Evolutionary conservation across 2,888 invertebrate species (phyloP), one percentile per base, ranked within the genome.

Genomic region (Lobophora halterata): DNA sequence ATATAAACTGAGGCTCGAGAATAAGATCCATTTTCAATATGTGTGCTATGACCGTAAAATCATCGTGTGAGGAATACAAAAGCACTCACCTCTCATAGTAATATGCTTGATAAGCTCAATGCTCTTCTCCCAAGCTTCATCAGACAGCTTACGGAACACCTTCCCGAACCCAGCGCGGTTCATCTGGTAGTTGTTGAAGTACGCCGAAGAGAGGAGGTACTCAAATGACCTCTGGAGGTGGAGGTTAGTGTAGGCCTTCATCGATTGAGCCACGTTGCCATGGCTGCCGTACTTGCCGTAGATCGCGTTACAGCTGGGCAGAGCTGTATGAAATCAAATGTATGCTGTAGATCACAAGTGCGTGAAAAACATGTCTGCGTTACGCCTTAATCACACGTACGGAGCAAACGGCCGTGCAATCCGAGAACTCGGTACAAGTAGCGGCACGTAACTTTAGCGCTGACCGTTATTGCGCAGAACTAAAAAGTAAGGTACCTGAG

Each of bases 61-160:
- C n/a, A n/a, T n/a, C 7, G 4, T 7, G 1, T 10, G 10, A 18
- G 2, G 16, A 6, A 6, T 8, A 32, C 14, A 9, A 14, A 3
- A 14, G 5, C 5, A 65, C 50, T 91, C 88, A 71, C 95, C 95
- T 61, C 96, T 92, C 71, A 90, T 89, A 0, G 93, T 89, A 19
- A 95, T 89, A 70, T 93, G 93, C 67, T 95, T 93, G 58, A 95
- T 93, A n/a, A 95, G 61, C 5, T 92, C 91, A 57, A 95, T 91
- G 16, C 91, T 89, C 59, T 93, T 91, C 7, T 91, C 89, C 92
- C 95, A 96, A 3, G 92, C 86, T 5, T 90, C 82, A 55, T 96
- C 95, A 0, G 95, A 93, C 5, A 94, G 75, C 39, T 90, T 90
- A 55, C 90, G 90, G 82, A 93, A 95, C 5, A 95, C 74, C 63